phyloP scores from a whole-genome alignment of 2,113 vertebrate genomes.

The Haemorhous mexicanus region DNA sequence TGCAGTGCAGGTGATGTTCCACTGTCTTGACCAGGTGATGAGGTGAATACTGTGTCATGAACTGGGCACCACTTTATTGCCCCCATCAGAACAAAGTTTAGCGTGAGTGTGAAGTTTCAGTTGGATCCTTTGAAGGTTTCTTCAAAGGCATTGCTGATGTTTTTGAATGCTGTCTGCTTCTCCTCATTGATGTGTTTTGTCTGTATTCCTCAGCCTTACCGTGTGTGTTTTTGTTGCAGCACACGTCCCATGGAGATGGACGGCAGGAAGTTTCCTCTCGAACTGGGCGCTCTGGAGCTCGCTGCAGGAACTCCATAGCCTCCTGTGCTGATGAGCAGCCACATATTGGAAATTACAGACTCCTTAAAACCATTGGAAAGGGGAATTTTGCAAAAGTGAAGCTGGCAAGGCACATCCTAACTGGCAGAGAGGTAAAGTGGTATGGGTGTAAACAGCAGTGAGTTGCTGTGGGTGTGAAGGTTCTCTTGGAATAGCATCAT shows the following conservation, averaged over 20 bases:
- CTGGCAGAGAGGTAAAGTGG: slow-evolving; percentile 91
- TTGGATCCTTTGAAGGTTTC: not conserved
- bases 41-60: not conserved
- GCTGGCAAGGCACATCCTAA: slow-evolving; percentile 94
- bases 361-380: slow-evolving; percentile 97
- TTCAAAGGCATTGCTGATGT: not conserved
- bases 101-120: not conserved
- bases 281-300: slow-evolving; percentile 83
- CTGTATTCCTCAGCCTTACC: not conserved
- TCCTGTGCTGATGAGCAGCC: slow-evolving; percentile 90
- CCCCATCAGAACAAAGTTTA: not conserved
- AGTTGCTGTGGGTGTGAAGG: not conserved
- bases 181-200: not conserved
- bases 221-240: slow-evolving; percentile 73
- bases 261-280: slow-evolving; percentile 87
- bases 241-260: slow-evolving; percentile 89
- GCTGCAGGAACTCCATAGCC: slow-evolving; percentile 87
- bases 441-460: not conserved
- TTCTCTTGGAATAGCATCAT: not conserved
- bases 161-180: not conserved
- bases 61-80: not conserved
- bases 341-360: slow-evolving; percentile 94
- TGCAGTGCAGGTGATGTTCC: not conserved
- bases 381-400: slow-evolving; percentile 99
- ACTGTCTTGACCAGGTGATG: not conserved